Conservation (phyloP, 2,888 invertebrate genomes). For the Pherbina coryleti region DNA sequence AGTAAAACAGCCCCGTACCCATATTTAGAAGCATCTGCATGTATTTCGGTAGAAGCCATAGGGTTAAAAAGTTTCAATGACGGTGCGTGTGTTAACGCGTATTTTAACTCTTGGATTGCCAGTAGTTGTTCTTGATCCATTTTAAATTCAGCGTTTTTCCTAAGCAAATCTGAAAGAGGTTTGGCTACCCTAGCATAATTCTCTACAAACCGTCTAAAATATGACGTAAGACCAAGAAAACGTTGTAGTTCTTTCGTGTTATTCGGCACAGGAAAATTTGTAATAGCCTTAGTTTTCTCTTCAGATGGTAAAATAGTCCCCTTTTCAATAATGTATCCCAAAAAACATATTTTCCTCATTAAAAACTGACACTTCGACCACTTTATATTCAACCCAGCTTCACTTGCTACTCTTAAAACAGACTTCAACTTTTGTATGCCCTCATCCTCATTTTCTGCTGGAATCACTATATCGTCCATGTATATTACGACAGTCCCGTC, state of each 20-base stretch:
- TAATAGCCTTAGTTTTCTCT: slow-evolving; percentile 33
- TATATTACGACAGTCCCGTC: slow-evolving; percentile 38
- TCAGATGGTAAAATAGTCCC: slow-evolving; percentile 26
- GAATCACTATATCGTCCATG: slow-evolving; percentile 48
- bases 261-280: slow-evolving; percentile 42
- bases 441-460: slow-evolving; percentile 39
- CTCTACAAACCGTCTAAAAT: slow-evolving; percentile 42
- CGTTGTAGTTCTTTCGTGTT: slow-evolving; percentile 38
- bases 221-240: slow-evolving; percentile 46
- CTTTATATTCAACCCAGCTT: slow-evolving; percentile 32
- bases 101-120: slow-evolving; percentile 14
- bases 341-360: neutral
- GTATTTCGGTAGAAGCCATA: slow-evolving; percentile 16
- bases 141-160: slow-evolving; percentile 49
- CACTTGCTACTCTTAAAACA: slow-evolving; percentile 6
- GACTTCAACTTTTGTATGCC: slow-evolving; percentile 26
- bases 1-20: no score
- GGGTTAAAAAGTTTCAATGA: neutral
- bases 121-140: slow-evolving; percentile 45
- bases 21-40: slow-evolving; percentile 12
- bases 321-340: slow-evolving; percentile 41
- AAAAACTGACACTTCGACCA: slow-evolving; percentile 40
- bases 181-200: slow-evolving; percentile 49
- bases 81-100: slow-evolving; percentile 10
- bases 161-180: slow-evolving; percentile 39